Evolutionary conservation across 2,888 invertebrate species (phyloP).

Genomic region (Nesidiocoris tenuis): DNA sequence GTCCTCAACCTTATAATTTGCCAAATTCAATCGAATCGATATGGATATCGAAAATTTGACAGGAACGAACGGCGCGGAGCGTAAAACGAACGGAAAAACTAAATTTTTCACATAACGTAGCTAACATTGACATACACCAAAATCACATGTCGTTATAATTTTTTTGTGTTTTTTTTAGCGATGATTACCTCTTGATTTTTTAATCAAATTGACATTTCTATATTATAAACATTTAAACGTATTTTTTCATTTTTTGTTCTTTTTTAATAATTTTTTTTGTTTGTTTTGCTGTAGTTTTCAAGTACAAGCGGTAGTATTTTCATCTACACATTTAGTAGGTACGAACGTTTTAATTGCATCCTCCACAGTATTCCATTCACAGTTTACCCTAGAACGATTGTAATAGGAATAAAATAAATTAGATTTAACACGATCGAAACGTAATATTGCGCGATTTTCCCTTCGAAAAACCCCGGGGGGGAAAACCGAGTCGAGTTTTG

Average conservation of each 20-base stretch:
- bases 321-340: constrained; percentile 43
- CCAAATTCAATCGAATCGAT: neutral
- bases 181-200: constrained; percentile 20
- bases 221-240: constrained; percentile 35
- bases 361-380: too few species aligned
- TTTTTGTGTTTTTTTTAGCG: constrained; percentile 10
- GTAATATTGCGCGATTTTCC: too few species aligned
- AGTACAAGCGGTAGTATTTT: constrained; percentile 37
- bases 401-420: too few species aligned
- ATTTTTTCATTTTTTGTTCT: constrained; percentile 5
- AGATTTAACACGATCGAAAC: too few species aligned
- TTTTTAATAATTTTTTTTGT: constrained; percentile 25
- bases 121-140: constrained; percentile 47
- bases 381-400: too few species aligned
- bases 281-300: constrained; percentile 25
- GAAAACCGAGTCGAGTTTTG: too few species aligned
- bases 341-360: constrained; percentile 32
- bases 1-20: neutral
- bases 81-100: neutral
- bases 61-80: neutral
- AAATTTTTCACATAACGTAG: neutral
- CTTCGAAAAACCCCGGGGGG: too few species aligned
- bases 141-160: constrained; percentile 23
- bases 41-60: neutral
- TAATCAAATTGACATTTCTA: constrained; percentile 34